Conservation (phyloP, 2,888 invertebrate species). For the Stenichneumon culpator region DNA sequence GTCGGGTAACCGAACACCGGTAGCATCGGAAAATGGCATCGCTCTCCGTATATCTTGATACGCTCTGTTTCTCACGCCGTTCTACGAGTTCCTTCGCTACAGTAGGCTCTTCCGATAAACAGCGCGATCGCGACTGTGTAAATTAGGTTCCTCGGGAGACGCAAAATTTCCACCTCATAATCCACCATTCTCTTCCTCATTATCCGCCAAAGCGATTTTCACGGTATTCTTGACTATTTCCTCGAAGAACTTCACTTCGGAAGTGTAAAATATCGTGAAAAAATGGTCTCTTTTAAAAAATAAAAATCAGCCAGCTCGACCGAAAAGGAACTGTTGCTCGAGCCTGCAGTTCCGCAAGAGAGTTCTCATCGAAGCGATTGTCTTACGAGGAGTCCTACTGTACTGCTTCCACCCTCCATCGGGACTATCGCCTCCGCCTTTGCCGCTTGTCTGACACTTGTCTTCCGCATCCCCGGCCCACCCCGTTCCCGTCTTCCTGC, state of each 20-base stretch:
- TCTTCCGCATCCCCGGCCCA: constrained; percentile 31
- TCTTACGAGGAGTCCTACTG: constrained; percentile 6
- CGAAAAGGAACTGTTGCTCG: neutral
- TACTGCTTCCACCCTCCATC: constrained; percentile 9
- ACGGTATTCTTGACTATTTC: too few species aligned
- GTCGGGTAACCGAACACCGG: constrained; percentile 9
- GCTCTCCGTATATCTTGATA: constrained; percentile 3
- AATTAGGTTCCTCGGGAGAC: neutral
- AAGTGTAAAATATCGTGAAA: too few species aligned
- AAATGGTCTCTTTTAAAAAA: too few species aligned
- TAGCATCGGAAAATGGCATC: constrained; percentile 1
- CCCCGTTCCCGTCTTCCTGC: constrained; percentile 17
- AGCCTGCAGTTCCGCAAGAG: too few species aligned
- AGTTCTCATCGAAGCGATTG: neutral
- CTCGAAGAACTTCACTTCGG: too few species aligned
- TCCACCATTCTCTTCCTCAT: too few species aligned
- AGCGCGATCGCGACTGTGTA: neutral
- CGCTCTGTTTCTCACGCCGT: constrained; percentile 6
- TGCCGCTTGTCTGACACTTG: constrained; percentile 29
- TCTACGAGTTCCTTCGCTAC: neutral
- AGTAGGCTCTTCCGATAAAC: neutral
- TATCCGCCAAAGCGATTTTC: neutral
- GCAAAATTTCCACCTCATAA: neutral
- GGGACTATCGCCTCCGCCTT: constrained; percentile 6
- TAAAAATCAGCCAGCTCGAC: neutral